Evolutionary conservation across 2,888 invertebrate species (phyloP).

Genomic region (Lasiommata megera): DNA sequence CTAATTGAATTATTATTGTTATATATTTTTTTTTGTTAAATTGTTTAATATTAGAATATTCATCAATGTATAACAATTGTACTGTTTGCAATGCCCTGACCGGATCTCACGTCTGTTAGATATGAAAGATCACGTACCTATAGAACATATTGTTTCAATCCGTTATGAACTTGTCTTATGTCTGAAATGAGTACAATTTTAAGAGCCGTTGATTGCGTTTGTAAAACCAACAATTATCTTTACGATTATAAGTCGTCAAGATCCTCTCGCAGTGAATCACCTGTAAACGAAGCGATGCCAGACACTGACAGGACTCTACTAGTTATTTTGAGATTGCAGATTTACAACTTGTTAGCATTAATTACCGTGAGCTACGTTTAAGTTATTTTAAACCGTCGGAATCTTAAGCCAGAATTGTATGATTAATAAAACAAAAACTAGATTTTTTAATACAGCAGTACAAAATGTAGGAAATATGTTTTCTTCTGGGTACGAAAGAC

Average conservation of each 20-base stretch:
- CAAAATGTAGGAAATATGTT: too few species aligned
- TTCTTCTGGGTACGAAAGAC: too few species aligned
- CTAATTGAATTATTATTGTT: too few species aligned
- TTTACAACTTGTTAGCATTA: conserved; percentile 46
- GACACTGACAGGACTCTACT: conserved; percentile 34
- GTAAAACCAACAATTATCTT: conserved; percentile 70
- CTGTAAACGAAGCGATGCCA: conserved; percentile 56
- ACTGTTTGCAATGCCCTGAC: too few species aligned
- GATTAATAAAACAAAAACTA: too few species aligned
- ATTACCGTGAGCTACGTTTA: conserved; percentile 40
- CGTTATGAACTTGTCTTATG: neutral
- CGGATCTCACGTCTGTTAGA: too few species aligned
- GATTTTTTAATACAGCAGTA: too few species aligned
- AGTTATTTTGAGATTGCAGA: conserved; percentile 50
- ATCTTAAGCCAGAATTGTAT: neutral
- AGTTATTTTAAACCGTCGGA: conserved; percentile 7
- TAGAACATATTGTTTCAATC: neutral
- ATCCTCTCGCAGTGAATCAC: conserved; percentile 64
- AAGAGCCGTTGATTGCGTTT: conserved; percentile 42
- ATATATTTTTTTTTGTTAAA: too few species aligned
- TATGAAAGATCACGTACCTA: too few species aligned
- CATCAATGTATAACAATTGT: too few species aligned
- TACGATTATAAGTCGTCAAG: conserved; percentile 54
- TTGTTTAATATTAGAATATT: too few species aligned
- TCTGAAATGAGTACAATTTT: conserved; percentile 9